phyloP scores from a whole-genome alignment of 2,888 invertebrate species.

The Dicyrtomina minuta region DNA sequence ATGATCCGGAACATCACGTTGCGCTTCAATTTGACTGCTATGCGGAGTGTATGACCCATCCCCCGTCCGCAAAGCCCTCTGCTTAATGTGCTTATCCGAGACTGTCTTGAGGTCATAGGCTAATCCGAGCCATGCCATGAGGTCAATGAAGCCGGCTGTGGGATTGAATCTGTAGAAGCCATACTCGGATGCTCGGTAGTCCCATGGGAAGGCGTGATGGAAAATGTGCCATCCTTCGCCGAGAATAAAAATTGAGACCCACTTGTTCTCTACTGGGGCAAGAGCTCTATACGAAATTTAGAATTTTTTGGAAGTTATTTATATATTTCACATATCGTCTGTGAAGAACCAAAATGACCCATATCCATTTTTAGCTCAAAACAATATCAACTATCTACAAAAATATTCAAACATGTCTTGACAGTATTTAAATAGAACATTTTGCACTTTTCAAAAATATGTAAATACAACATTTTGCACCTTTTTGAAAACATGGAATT shows the following conservation, averaged over 20 bases:
- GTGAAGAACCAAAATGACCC: too few species aligned
- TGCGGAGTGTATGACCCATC: constrained; percentile 62
- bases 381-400: too few species aligned
- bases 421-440: too few species aligned
- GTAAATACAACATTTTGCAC: too few species aligned
- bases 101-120: constrained; percentile 68
- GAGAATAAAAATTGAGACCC: constrained; percentile 69
- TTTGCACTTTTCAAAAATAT: too few species aligned
- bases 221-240: constrained; percentile 88
- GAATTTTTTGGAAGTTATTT: too few species aligned
- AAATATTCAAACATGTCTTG: too few species aligned
- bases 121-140: constrained; percentile 63
- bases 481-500: too few species aligned
- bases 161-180: constrained; percentile 59
- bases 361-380: too few species aligned
- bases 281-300: constrained; percentile 64
- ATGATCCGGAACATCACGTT: background rate
- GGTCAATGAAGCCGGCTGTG: constrained; percentile 66
- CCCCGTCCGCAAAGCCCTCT: constrained; percentile 71
- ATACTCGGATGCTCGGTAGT: constrained; percentile 58
- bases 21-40: background rate
- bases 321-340: too few species aligned
- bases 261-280: constrained; percentile 74
- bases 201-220: constrained; percentile 83
- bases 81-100: constrained; percentile 67